These are phyloP conservation scores for Dexiosoma caninum DNA, from an alignment of 2,888 invertebrate species.

Conservation along the genomic window DNA sequence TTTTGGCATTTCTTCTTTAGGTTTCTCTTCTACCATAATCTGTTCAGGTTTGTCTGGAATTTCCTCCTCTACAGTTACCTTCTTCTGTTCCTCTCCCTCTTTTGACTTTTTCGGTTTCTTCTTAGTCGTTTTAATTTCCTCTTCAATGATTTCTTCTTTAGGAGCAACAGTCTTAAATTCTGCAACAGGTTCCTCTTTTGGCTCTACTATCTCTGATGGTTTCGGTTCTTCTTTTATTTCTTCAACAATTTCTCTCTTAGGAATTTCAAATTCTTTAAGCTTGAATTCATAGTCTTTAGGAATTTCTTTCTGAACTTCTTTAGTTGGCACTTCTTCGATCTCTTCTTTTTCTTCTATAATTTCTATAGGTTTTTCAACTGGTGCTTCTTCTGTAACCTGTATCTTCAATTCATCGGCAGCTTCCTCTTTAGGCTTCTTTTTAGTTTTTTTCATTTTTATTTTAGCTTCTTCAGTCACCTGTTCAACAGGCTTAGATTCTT, in stretches of 20 bases:
- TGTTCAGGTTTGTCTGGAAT: slow-evolving; percentile 66
- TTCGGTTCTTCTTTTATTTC: slow-evolving; percentile 56
- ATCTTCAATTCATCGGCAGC: slow-evolving; percentile 69
- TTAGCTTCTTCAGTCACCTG: slow-evolving; percentile 68
- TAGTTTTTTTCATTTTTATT: slow-evolving; percentile 66
- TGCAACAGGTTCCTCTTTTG: slow-evolving; percentile 67
- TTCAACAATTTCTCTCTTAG: slow-evolving; percentile 64
- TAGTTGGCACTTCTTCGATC: slow-evolving; percentile 59
- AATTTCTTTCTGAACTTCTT: slow-evolving; percentile 64
- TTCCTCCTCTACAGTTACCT: slow-evolving; percentile 72
- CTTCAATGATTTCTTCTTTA: slow-evolving; percentile 68
- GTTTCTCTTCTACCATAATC: slow-evolving; percentile 69
- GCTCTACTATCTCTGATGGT: slow-evolving; percentile 65
- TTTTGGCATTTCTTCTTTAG: slow-evolving; percentile 59
- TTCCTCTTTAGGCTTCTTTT: slow-evolving; percentile 66
- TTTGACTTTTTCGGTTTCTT: slow-evolving; percentile 70
- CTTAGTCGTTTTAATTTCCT: slow-evolving; percentile 64
- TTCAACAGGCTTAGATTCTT: slow-evolving; percentile 70
- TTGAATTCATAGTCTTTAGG: slow-evolving; percentile 69
- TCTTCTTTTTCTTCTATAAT: slow-evolving; percentile 69
- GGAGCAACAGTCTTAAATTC: slow-evolving; percentile 67
- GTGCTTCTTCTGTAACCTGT: slow-evolving; percentile 68
- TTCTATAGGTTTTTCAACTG: slow-evolving; percentile 56
- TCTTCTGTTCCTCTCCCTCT: slow-evolving; percentile 68
- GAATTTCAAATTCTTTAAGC: slow-evolving; percentile 67